A percentile compares a stretch with the other conserved stretches of the same genome.
Evolutionary conservation across 2,113 vertebrate genomes (phyloP).

Genomic region (Microcebus griseorufus): DNA sequence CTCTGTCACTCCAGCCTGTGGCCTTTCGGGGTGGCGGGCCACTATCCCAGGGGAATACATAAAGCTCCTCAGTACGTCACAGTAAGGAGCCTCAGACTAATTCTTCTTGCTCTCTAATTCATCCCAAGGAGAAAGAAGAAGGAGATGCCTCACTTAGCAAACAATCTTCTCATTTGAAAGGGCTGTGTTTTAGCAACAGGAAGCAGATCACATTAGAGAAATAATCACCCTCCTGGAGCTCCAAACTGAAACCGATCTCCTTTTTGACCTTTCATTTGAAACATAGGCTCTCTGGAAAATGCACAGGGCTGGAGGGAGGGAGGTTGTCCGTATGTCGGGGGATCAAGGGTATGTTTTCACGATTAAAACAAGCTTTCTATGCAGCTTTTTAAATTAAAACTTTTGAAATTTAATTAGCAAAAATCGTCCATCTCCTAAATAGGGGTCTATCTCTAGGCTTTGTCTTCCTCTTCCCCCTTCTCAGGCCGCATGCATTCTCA

Average conservation of each 20-base stretch:
- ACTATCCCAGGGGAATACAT: not conserved
- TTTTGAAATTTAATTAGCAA: not conserved
- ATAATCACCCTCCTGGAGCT: slow-evolving; percentile 26
- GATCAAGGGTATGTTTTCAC: not conserved
- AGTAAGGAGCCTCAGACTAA: not conserved
- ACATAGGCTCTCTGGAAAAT: slow-evolving; percentile 38
- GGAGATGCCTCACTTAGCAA: not conserved
- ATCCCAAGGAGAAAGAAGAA: not conserved
- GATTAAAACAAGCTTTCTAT: not conserved
- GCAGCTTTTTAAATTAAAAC: not conserved
- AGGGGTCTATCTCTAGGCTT: not conserved
- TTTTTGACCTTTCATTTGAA: slow-evolving; percentile 57
- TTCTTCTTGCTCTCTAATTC: not conserved
- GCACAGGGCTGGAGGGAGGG: not conserved
- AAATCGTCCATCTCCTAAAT: not conserved
- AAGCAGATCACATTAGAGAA: slow-evolving; percentile 37
- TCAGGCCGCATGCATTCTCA: not conserved
- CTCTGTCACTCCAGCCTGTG: not conserved
- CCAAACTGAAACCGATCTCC: slow-evolving; percentile 3
- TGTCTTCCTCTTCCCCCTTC: not conserved
- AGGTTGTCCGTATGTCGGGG: not conserved
- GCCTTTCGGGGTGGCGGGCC: not conserved
- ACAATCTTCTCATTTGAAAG: slow-evolving; percentile 25
- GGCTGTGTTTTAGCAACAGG: slow-evolving; percentile 47
- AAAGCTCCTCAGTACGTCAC: not conserved